phyloP scores from a whole-genome alignment of 2,797 vertebrate species.

The Nothura maculosa region DNA sequence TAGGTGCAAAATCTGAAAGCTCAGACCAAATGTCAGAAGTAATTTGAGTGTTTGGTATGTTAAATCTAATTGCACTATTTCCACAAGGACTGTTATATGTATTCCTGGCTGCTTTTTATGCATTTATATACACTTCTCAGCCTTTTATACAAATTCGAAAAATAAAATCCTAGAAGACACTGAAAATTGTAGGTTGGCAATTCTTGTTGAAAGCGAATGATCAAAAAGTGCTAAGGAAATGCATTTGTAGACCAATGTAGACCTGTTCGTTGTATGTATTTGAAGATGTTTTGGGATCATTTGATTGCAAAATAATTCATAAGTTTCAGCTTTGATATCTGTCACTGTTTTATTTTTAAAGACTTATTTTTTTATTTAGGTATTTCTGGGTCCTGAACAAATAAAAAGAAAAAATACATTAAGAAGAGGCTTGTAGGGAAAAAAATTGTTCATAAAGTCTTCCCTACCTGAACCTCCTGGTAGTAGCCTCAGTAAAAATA shows the following conservation, averaged over 20 bases:
- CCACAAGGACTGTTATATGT: background rate
- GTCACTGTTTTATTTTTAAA: background rate
- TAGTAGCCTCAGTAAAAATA: background rate
- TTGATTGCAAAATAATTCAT: slow-evolving; percentile 17
- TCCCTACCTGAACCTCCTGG: background rate
- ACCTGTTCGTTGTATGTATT: background rate
- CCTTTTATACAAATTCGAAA: slow-evolving; percentile 40
- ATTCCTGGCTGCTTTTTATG: slow-evolving; percentile 44
- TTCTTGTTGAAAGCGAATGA: slow-evolving; percentile 47
- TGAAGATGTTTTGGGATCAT: slow-evolving; percentile 20
- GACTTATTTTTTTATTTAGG: slow-evolving; percentile 23
- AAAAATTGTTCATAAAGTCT: background rate
- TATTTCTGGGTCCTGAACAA: background rate
- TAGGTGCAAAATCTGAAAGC: slow-evolving; percentile 48
- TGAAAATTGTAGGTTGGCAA: slow-evolving; percentile 44
- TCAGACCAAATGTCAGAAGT: slow-evolving; percentile 51
- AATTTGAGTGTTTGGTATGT: slow-evolving; percentile 40
- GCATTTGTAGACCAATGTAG: slow-evolving; percentile 11
- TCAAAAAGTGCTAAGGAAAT: slow-evolving; percentile 22
- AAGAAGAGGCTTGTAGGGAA: background rate
- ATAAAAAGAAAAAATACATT: background rate
- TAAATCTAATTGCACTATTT: slow-evolving; percentile 37
- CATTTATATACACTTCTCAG: slow-evolving; percentile 33
- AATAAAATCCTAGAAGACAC: slow-evolving; percentile 45
- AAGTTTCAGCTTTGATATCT: slow-evolving; percentile 39